phyloP scores from a whole-genome alignment of 2,113 vertebrate species.

The Nematolebias whitei region DNA sequence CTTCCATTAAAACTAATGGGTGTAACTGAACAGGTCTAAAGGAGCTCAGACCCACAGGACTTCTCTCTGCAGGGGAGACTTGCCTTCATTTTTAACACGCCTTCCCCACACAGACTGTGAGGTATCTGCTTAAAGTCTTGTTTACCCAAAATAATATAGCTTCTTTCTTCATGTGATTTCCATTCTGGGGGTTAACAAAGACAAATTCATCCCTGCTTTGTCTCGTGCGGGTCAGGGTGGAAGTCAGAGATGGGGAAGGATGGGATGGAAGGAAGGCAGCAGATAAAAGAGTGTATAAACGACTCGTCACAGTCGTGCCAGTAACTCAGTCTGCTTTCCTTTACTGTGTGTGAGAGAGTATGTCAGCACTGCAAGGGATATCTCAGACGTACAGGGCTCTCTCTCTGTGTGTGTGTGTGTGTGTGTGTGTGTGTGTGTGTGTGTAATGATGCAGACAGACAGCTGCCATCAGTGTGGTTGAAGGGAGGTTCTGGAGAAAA shows the following conservation, averaged over 20 bases:
- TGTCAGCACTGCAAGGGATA: slow-evolving; percentile 34
- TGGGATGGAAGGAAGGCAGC: slow-evolving; percentile 8
- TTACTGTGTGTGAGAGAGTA: slow-evolving; percentile 21
- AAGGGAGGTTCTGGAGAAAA: slow-evolving; percentile 18
- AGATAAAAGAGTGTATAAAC: slow-evolving; percentile 19
- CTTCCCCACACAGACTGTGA: no score
- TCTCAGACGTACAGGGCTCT: slow-evolving; percentile 33
- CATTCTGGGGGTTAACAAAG: slow-evolving; percentile 41
- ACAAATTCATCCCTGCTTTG: background rate
- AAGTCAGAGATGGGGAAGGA: slow-evolving; percentile 8
- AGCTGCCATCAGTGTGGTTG: slow-evolving; percentile 43
- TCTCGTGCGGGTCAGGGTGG: slow-evolving; percentile 27
- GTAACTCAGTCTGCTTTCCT: slow-evolving; percentile 19
- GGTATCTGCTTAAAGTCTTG: slow-evolving; percentile 17
- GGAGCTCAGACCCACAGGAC: slow-evolving; percentile 40
- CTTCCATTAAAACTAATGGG: background rate
- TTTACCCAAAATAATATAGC: slow-evolving; percentile 59
- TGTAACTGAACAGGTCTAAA: background rate
- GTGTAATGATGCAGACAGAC: slow-evolving; percentile 23
- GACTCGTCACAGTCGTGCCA: slow-evolving; percentile 18
- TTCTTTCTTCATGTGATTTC: slow-evolving; percentile 49
- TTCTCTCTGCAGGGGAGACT: slow-evolving; percentile 38
- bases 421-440: slow-evolving; percentile 16
- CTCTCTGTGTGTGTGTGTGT: no score
- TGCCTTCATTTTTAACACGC: slow-evolving; percentile 56